Evolutionary conservation across 2,797 vertebrate species (phyloP).

Genomic region (Sebastes minor): DNA sequence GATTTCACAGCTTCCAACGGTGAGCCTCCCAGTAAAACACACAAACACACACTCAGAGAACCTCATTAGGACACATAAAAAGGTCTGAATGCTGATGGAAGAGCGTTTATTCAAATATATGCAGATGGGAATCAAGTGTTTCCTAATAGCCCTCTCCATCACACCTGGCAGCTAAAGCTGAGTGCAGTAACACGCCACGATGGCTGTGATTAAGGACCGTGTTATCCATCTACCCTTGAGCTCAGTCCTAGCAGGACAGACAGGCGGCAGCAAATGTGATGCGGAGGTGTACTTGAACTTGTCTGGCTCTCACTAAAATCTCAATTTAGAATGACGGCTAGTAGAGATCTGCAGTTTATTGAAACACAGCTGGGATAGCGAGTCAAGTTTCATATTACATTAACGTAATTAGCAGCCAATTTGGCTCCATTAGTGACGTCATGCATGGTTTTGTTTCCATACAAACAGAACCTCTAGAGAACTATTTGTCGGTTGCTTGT

Average conservation of each 20-base stretch:
- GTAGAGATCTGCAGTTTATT: background rate
- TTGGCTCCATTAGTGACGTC: background rate
- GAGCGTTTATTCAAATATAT: constrained; percentile 70
- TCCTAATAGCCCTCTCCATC: constrained; percentile 64
- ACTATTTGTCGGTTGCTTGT: background rate
- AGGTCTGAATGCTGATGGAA: background rate
- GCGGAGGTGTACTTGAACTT: background rate
- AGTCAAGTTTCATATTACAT: background rate
- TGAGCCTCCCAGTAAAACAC: constrained; percentile 75
- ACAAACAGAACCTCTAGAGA: background rate
- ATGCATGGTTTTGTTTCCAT: background rate
- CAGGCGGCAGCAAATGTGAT: background rate
- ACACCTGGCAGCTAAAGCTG: constrained; percentile 57
- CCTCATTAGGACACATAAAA: background rate
- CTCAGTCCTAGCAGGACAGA: constrained; percentile 14
- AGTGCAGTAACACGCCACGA: constrained; percentile 50
- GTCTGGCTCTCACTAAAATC: constrained; percentile 9
- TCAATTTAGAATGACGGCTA: background rate
- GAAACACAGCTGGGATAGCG: background rate
- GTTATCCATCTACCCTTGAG: constrained; percentile 42
- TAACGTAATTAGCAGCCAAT: background rate
- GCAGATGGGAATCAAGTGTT: constrained; percentile 62
- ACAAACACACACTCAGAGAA: background rate
- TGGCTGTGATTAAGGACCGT: constrained; percentile 52
- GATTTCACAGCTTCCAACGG: constrained; percentile 99